phyloP scores from a whole-genome alignment of 1,140 invertebrate genomes.

The Drosophila eugracilis region DNA sequence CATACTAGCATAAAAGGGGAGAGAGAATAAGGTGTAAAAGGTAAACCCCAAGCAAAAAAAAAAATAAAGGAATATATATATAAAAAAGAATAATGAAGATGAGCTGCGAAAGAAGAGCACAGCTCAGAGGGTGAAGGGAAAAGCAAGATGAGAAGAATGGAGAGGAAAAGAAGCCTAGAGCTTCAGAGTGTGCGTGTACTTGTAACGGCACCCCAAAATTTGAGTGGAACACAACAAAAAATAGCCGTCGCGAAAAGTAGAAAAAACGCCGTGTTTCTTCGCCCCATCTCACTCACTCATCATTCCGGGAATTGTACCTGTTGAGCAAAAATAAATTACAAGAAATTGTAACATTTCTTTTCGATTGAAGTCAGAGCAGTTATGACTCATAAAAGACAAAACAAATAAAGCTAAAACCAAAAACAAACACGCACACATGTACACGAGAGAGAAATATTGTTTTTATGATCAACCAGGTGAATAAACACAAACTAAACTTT shows the following conservation, averaged over 20 bases:
- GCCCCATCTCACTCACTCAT: slow-evolving; percentile 36
- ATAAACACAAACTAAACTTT: neutral
- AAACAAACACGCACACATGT: slow-evolving; percentile 41
- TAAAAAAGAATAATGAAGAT: slow-evolving; percentile 58
- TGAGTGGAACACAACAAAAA: slow-evolving; percentile 50
- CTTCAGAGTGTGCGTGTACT: slow-evolving; percentile 20
- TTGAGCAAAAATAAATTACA: slow-evolving; percentile 73
- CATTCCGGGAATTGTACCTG: slow-evolving; percentile 63
- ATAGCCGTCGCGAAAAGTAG: slow-evolving; percentile 41
- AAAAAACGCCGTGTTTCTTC: slow-evolving; percentile 32
- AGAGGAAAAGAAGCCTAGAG: too few relatives aligned
- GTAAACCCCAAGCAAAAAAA: slow-evolving; percentile 78
- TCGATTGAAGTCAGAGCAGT: slow-evolving; percentile 29
- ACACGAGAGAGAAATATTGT: slow-evolving; percentile 3
- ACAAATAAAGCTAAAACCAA: slow-evolving; percentile 57
- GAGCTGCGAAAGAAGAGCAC: slow-evolving; percentile 56
- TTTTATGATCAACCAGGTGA: neutral
- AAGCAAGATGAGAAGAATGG: neutral
- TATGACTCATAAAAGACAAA: slow-evolving; percentile 64
- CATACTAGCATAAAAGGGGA: slow-evolving; percentile 19
- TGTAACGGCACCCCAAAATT: slow-evolving; percentile 53
- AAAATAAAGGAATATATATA: slow-evolving; percentile 13
- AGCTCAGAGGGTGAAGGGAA: slow-evolving; percentile 22
- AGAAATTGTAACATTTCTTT: slow-evolving; percentile 44
- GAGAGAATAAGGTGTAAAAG: slow-evolving; percentile 54